Evolutionary conservation across 2,797 vertebrate genomes (phyloP).

Genomic region (Eremophila alpestris): DNA sequence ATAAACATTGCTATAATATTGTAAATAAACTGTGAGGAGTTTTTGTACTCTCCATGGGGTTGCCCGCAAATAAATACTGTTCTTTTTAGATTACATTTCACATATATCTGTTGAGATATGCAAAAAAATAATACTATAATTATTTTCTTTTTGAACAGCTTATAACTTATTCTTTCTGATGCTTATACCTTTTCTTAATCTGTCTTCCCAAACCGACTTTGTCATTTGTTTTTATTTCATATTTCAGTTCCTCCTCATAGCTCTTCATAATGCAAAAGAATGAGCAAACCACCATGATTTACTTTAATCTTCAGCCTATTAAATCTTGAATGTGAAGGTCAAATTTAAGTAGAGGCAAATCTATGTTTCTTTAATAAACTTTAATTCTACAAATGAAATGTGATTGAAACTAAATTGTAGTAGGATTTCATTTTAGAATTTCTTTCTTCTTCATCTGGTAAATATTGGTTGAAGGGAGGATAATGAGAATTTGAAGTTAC

Average conservation of each 20-base stretch:
- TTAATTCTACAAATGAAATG: conserved; percentile 34
- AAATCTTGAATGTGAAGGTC: conserved; percentile 64
- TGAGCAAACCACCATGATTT: background rate
- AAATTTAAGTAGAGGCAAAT: conserved; percentile 54
- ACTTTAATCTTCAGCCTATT: conserved; percentile 48
- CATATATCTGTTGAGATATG: background rate
- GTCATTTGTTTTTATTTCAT: background rate
- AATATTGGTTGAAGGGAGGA: conserved; percentile 30
- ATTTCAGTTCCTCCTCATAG: background rate
- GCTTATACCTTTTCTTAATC: background rate
- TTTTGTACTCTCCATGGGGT: background rate
- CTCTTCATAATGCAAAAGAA: background rate
- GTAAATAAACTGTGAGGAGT: background rate
- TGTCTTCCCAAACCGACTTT: background rate
- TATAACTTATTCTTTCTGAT: background rate
- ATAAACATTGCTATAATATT: background rate
- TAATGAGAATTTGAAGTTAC: conserved; percentile 46
- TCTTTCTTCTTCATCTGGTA: conserved; percentile 36
- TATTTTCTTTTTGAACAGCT: background rate
- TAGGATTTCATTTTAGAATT: conserved; percentile 31
- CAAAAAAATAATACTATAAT: background rate
- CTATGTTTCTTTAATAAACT: conserved; percentile 45
- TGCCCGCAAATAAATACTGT: background rate
- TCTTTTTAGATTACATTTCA: background rate
- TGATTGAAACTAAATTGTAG: conserved; percentile 28